Evolutionary conservation across 2,888 invertebrate genomes (phyloP).

Genomic region (Trachelus tabidus): DNA sequence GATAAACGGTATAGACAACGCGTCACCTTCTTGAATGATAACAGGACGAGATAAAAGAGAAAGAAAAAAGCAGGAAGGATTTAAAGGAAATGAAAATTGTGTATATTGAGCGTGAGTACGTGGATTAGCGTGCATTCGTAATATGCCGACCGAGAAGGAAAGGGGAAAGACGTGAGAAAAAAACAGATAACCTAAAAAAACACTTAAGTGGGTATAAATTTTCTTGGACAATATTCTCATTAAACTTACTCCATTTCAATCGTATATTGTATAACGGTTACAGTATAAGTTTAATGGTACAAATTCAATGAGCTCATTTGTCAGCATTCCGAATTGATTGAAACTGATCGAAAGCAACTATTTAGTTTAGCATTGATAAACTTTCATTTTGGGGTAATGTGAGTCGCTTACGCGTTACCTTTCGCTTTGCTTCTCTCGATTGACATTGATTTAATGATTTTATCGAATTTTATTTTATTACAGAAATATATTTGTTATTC

Average conservation of each 20-base stretch:
- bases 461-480: not conserved
- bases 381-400: conserved; percentile 29
- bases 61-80: conserved; percentile 12
- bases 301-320: not conserved
- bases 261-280: conserved; percentile 34
- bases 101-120: not conserved
- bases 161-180: not conserved
- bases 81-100: not conserved
- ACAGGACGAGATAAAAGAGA: conserved; percentile 29
- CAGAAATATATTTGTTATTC: not conserved
- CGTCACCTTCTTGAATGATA: conserved; percentile 42
- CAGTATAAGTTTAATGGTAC: conserved; percentile 30
- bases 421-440: not conserved
- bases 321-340: conserved; percentile 22
- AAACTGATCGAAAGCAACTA: conserved; percentile 19
- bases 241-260: conserved; percentile 48
- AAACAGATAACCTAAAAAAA: conserved; percentile 30
- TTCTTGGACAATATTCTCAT: conserved; percentile 55
- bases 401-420: conserved; percentile 7
- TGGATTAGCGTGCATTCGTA: not conserved
- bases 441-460: not conserved
- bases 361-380: conserved; percentile 23
- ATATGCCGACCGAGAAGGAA: not conserved
- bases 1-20: conserved; percentile 53
- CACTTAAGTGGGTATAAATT: conserved; percentile 49